These are phyloP conservation scores for Hybos culiciformis DNA, from an alignment of 2,888 invertebrate genomes.

Conservation along the genomic window DNA sequence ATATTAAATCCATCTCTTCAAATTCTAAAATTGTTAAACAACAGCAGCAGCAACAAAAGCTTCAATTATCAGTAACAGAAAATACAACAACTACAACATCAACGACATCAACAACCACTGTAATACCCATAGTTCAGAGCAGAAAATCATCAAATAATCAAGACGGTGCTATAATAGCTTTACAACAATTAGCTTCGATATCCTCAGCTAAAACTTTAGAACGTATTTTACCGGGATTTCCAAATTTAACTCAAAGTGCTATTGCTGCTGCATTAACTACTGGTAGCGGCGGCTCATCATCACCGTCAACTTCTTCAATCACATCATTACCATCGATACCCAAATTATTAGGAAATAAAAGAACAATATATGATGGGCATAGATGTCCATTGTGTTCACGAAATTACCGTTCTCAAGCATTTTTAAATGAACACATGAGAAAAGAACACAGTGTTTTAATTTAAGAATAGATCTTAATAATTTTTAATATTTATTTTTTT, in stretches of 20 bases:
- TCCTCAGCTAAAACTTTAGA: slow-evolving; percentile 25
- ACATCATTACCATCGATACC: too few relatives aligned
- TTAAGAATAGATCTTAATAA: slow-evolving; percentile 15
- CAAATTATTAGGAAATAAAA: background rate
- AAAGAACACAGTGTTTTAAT: slow-evolving; percentile 34
- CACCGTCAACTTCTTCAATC: background rate
- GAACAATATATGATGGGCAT: slow-evolving; percentile 26
- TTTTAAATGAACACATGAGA: slow-evolving; percentile 35
- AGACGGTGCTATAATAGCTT: slow-evolving; percentile 27
- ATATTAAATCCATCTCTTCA: background rate
- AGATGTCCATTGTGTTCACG: slow-evolving; percentile 34
- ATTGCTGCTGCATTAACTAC: background rate
- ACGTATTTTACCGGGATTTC: slow-evolving; percentile 23
- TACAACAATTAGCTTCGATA: slow-evolving; percentile 31
- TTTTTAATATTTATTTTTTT: slow-evolving; percentile 1
- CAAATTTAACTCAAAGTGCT: slow-evolving; percentile 14
- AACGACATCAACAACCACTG: background rate
- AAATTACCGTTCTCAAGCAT: slow-evolving; percentile 32
- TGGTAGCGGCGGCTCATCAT: background rate
- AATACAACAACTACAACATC: background rate
- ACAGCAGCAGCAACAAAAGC: background rate
- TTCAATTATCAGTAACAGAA: background rate
- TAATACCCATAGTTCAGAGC: too few relatives aligned
- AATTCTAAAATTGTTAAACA: background rate
- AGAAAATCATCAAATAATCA: background rate